These are phyloP conservation scores for Aurelia aurita complex sp. Pacific DNA, from an alignment of 30 jellyfish, hydroid and myxozoan species.

Conservation along the genomic window DNA sequence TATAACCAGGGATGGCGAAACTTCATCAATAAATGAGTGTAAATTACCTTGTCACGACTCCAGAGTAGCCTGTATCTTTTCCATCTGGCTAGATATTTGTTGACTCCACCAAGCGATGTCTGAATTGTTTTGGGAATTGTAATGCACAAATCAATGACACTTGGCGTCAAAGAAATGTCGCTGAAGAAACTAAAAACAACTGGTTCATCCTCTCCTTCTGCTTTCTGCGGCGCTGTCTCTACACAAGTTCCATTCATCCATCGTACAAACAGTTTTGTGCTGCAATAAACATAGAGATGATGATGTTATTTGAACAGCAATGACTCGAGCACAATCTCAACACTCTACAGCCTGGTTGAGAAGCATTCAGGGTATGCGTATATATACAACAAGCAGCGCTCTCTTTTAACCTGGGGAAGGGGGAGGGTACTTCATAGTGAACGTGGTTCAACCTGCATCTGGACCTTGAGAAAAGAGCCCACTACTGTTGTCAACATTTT, in stretches of 20 bases:
- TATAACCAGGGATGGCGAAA: no score
- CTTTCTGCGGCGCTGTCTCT: slow-evolving; percentile 94
- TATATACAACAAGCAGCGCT: no score
- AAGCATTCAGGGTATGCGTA: no score
- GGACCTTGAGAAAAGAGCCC: no score
- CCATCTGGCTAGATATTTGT: slow-evolving; percentile 81
- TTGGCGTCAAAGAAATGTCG: slow-evolving; percentile 87
- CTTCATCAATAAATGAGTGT: no score
- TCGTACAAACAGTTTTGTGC: slow-evolving; percentile 90
- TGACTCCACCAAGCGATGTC: slow-evolving; percentile 80
- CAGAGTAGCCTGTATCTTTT: slow-evolving; percentile 86
- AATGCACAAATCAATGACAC: slow-evolving; percentile 75
- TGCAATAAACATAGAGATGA: slow-evolving; percentile 1
- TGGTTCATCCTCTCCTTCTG: slow-evolving; percentile 91
- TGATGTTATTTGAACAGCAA: no score
- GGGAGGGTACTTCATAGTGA: no score
- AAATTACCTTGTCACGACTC: slow-evolving; percentile 88
- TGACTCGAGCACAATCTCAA: no score
- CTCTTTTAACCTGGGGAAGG: no score
- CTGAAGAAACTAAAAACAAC: slow-evolving; percentile 87
- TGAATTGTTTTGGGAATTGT: slow-evolving; percentile 81
- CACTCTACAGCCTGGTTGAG: no score
- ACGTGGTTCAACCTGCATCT: no score
- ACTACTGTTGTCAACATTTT: no score
- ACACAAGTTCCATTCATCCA: slow-evolving; percentile 99